Evolutionary conservation across 1,140 invertebrate genomes (phyloP), one percentile per base, ranked within the genome.

Genomic region (Fragariocoptes setiger): DNA sequence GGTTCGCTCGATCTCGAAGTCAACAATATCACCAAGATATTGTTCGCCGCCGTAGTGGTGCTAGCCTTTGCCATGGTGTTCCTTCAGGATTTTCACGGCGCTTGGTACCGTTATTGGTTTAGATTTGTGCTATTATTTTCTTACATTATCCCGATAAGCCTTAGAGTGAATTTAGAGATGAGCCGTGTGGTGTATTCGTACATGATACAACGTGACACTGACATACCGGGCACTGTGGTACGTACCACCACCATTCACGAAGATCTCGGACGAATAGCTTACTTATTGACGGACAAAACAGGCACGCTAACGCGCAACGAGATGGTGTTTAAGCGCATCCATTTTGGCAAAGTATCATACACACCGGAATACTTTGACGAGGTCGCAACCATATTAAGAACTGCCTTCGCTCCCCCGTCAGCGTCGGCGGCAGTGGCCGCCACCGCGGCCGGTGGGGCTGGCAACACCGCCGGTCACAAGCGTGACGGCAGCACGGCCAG

Each of bases 261-360:
- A 62, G 90, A 99, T 59, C 57, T 92, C n/a, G 86, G 86, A 0
- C 61, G 90, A 38, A 86, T 97, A 48, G 77, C 76, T 1, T 97
- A 94, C 58, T 61, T 97, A 37, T 57, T 97, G 2, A 83, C 79
- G 0, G 92, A 99, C 55, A 99, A 99, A 62, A 99, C 90, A 0
- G 92, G 90, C 3, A 99, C 92, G 0, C 61, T 97, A 3, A 99
- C 92, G 0, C 83, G 92, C 57, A 99, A 99, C 60, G 85, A 88
- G 54, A 99, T 97, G 92, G 73, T 88, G 2, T 85, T 94, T 52
- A 88, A 88, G 53, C 76, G 79, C 50, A 61, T 95, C 3, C 83
- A 90, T 56, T 56, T 92, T 1, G 83, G 80, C 3, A 82, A 77
- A 37, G 76, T 76, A 2, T 71, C 76, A 19, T 90, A 78, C 56